These are phyloP conservation scores for Cardiocondyla obscurior DNA, from an alignment of 1,140 invertebrate genomes.

Conservation along the genomic window DNA sequence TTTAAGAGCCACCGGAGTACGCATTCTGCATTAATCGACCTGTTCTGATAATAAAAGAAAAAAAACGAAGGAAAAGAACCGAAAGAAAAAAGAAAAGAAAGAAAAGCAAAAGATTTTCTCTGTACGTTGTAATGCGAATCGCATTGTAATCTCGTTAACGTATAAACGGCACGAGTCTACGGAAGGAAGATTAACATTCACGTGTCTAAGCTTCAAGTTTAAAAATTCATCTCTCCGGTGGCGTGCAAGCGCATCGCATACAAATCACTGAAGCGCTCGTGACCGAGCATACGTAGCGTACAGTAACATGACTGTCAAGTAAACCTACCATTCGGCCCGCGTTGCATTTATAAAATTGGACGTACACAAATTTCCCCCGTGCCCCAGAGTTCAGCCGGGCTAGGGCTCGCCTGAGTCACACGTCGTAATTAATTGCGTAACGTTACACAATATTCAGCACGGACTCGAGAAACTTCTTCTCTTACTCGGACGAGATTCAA, in stretches of 20 bases:
- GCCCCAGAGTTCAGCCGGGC: background rate
- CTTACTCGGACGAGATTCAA: background rate
- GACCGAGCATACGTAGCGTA: conserved; percentile 15
- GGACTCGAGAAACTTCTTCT: background rate
- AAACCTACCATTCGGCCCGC: background rate
- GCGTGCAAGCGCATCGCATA: conserved; percentile 5
- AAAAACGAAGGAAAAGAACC: too few relatives aligned
- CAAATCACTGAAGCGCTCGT: conserved; percentile 25
- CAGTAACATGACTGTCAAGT: background rate
- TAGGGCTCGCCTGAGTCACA: background rate
- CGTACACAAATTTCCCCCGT: background rate
- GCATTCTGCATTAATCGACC: background rate
- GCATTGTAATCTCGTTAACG: background rate
- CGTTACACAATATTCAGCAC: background rate
- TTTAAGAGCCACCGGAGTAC: background rate
- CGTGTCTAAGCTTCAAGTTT: background rate
- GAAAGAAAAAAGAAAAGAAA: background rate
- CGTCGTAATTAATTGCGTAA: background rate
- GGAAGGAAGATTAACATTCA: conserved; percentile 7
- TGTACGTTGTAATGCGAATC: background rate
- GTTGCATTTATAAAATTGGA: conserved; percentile 23
- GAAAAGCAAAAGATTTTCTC: too few relatives aligned
- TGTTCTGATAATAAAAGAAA: background rate
- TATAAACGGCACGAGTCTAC: background rate
- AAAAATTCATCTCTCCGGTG: conserved; percentile 1